Evolutionary conservation across 1,140 invertebrate genomes (phyloP).

Genomic region (Anagrus nilaparvatae): DNA sequence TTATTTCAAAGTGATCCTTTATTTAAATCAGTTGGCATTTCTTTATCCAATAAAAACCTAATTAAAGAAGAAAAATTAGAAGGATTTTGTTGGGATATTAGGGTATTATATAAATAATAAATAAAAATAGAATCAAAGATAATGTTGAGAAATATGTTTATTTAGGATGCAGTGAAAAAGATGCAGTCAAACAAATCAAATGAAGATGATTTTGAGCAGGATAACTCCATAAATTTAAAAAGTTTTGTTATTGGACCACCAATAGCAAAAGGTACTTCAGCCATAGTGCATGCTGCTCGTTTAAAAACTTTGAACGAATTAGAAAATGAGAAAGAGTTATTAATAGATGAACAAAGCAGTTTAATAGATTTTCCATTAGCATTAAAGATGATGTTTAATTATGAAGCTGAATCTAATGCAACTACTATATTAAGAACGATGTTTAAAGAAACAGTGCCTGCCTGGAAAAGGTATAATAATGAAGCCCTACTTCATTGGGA

Average conservation of each 20-base stretch:
- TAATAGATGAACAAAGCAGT: constrained; percentile 18
- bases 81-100: constrained; percentile 67
- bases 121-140: neutral
- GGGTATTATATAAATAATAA: constrained; percentile 38
- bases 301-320: constrained; percentile 31
- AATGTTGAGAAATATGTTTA: neutral
- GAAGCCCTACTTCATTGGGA: constrained; percentile 50
- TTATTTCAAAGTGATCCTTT: constrained; percentile 64
- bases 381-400: constrained; percentile 90
- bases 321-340: constrained; percentile 18
- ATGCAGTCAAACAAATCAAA: constrained; percentile 47
- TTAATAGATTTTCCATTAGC: constrained; percentile 53
- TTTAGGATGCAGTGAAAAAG: constrained; percentile 51
- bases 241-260: constrained; percentile 57
- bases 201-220: constrained; percentile 41
- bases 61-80: constrained; percentile 72
- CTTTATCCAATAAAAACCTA: constrained; percentile 60
- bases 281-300: constrained; percentile 66
- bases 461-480: constrained; percentile 44
- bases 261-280: constrained; percentile 74
- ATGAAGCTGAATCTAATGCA: constrained; percentile 75
- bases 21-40: constrained; percentile 65
- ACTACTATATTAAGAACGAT: constrained; percentile 66
- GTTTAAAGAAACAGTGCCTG: constrained; percentile 72
- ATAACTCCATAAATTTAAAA: constrained; percentile 41